Percentiles rank a stretch among this genome's conserved stretches.
These are phyloP conservation scores for Carlito syrichta DNA, from an alignment of 2,113 vertebrate species.

Conservation along the genomic window DNA sequence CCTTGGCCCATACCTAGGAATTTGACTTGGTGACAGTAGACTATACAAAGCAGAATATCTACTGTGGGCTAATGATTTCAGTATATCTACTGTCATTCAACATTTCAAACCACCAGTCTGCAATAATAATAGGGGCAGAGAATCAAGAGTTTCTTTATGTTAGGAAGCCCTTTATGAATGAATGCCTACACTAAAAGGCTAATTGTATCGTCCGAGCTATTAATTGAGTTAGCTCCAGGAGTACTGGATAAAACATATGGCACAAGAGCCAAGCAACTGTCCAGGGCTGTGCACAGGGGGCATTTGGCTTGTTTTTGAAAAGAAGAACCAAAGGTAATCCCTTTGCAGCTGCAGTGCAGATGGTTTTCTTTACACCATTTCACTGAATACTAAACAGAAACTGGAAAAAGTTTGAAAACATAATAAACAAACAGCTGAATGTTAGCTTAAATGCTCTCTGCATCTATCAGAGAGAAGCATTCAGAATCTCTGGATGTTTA, in stretches of 20 bases:
- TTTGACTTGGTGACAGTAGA: background rate
- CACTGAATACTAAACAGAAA: conserved; percentile 71
- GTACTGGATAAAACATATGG: conserved; percentile 41
- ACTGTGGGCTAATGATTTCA: background rate
- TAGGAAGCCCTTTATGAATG: conserved; percentile 18
- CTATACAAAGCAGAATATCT: background rate
- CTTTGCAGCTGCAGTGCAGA: conserved; percentile 75
- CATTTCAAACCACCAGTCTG: background rate
- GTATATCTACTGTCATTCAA: background rate
- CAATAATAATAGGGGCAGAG: background rate
- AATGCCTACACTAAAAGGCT: conserved; percentile 37
- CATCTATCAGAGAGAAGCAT: conserved; percentile 62
- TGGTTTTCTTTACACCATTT: conserved; percentile 63
- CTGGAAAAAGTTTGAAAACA: conserved; percentile 69
- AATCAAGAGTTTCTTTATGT: conserved; percentile 14
- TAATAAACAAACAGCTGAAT: conserved; percentile 73
- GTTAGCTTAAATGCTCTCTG: conserved; percentile 66
- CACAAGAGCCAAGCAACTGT: background rate
- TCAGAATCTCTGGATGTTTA: conserved; percentile 70
- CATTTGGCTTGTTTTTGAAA: conserved; percentile 21
- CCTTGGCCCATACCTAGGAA: background rate
- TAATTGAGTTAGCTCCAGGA: conserved; percentile 54
- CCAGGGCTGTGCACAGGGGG: conserved; percentile 15
- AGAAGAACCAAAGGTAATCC: conserved; percentile 60
- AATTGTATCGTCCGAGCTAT: conserved; percentile 49